Evolutionary conservation across 2,113 vertebrate genomes (phyloP), one percentile per base, ranked within the genome.

Genomic region (Megaceryle maxima): DNA sequence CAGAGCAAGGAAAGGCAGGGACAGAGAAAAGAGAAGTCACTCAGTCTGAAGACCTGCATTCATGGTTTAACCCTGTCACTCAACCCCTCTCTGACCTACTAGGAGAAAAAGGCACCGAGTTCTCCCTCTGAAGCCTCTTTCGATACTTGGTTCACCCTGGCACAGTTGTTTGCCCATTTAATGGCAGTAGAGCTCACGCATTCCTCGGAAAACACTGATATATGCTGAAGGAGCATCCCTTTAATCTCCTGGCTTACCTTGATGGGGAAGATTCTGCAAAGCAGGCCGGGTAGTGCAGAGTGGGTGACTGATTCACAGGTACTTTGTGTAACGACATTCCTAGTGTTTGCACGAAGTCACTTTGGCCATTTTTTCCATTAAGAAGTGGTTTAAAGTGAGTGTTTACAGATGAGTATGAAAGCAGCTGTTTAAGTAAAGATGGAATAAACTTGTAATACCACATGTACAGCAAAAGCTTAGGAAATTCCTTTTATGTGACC

Each of bases 401-500:
- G 95, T 94, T 96, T 97, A 91, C 91, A 93, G 93, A 90, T 92
- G 93, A 95, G 51, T 95, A 94, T 92, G 84, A 93, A 92, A 97
- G 89, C 83, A 96, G 95, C 96, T 95, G 92, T 96, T 96, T 90
- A 94, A 92, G 92, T 97, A 95, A 97, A 98, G 96, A 97, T 81
- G 98, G 96, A 97, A 97, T 94, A 95, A 97, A 98, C 97, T 97
- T 97, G 95, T 97, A 97, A 98, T 97, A 97, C 96, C 96, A 95
- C 90, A 96, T 3, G 96, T 97, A 97, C 95, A 97, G 96, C 94
- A 98, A 97, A 97, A 88, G 95, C 95, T 79, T 85, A 94, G 92
- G 95, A 97, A 91, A 91, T 89, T 77, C 92, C 96, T 92, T 80
- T 74, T 94, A 81, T 88, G 97, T 96, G 96, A 93, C 93, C 89